Base-by-base conservation (phyloP, 2,113 vertebrate genomes). In the Panthera leo region DNA sequence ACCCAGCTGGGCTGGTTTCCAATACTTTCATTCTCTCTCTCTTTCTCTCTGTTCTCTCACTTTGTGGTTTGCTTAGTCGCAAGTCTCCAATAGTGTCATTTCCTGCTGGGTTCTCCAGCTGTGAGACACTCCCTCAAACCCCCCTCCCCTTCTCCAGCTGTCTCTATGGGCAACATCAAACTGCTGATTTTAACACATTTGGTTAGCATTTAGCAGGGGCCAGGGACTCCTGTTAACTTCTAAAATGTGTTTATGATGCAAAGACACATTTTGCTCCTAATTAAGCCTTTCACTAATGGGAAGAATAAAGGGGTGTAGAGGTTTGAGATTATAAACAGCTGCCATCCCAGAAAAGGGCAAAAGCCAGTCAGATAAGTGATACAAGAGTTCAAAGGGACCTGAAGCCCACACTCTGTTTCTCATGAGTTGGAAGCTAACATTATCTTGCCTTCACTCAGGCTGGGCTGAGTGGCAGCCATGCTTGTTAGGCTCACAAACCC, bases 231-330 rank as follows among this genome's bases (percentile, higher is more conserved):
- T 58, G 42, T 94, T 97, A 93, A 97, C 89, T 94, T 96, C 88
- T 95, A 70, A 94, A 96, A 93, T 91, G 67, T 95, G 94, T 96
- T 96, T 97, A 97, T 97, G 91, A 98, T 86, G 85, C 88, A 97
- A 39, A 95, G 85, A 84, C 39, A 70, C 55, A 85, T 93, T 95
- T 95, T 97, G 48, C 63, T 96, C 53, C 73, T 97, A 94, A 97
- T 97, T 97, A 97, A 95, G 31, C 31, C 82, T 94, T 97, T 91
- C 45, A 80, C 63, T 86, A 91, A 95, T n/a, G 55, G 29, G 5
- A 65, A 91, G 36, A 93, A 94, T 61, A 91, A 95, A 91, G 96
- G 19, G 34, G 36, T 86, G 15, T 68, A 55, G 63, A 93, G 31
- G 42, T 89, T 68, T 95, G 85, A 95, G 68, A 73, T 93, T 89